These are phyloP conservation scores for Laterallus jamaicensis DNA, from an alignment of 2,113 vertebrate species.

Conservation along the genomic window DNA sequence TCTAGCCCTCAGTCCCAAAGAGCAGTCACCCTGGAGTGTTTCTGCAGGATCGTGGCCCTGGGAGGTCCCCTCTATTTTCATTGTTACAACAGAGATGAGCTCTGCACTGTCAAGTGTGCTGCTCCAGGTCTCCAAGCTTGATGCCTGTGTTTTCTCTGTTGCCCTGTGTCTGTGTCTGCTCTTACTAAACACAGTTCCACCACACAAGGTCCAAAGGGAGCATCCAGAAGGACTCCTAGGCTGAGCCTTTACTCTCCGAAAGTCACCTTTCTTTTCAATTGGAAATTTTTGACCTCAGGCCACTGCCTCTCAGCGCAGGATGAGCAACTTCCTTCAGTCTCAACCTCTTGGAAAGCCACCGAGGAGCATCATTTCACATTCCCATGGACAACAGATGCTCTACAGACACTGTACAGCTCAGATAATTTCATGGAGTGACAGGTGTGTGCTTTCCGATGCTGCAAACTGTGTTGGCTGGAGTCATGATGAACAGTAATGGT, in stretches of 20 bases:
- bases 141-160: not conserved
- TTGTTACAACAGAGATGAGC: not conserved
- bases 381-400: not conserved
- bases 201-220: not conserved
- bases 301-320: not conserved
- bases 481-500: not conserved
- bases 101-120: not conserved
- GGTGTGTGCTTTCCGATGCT: not conserved
- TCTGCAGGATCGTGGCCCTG: not conserved
- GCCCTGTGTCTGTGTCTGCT: not conserved
- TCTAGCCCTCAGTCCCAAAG: not conserved
- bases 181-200: not conserved
- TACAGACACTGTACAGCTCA: not conserved
- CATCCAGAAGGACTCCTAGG: not conserved
- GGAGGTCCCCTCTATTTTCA: not conserved
- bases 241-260: not conserved
- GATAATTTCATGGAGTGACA: not conserved
- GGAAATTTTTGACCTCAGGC: not conserved
- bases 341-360: not conserved
- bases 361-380: not conserved
- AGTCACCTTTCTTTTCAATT: not conserved
- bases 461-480: not conserved
- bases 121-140: not conserved
- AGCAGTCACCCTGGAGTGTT: accelerated
- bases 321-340: not conserved